Conservation (phyloP, 1,140 invertebrate genomes). For the Drosophila punjabiensis region DNA sequence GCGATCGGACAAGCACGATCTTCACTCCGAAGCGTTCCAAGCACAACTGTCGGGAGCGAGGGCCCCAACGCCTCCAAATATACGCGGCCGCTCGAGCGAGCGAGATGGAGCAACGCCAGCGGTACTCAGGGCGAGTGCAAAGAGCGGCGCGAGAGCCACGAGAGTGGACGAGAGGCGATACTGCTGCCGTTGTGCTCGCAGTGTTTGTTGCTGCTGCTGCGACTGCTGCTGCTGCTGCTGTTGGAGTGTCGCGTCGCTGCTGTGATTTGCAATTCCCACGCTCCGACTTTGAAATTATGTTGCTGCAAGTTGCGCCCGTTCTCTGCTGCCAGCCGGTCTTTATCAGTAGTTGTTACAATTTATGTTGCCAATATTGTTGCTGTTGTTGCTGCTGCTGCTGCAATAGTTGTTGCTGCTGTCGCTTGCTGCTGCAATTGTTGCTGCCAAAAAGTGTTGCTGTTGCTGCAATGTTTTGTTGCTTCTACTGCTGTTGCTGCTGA, state of each 20-base stretch:
- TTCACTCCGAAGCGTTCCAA: constrained; percentile 83
- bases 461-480: constrained; percentile 8
- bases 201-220: constrained; percentile 18
- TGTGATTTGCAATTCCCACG: constrained; percentile 77
- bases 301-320: constrained; percentile 37
- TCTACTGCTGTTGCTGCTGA: neutral
- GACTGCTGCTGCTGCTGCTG: neutral
- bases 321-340: constrained; percentile 71
- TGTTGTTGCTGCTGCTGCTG: constrained; percentile 34
- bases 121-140: constrained; percentile 16
- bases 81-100: constrained; percentile 40
- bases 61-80: constrained; percentile 69
- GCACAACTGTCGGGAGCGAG: constrained; percentile 78
- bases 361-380: constrained; percentile 19
- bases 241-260: constrained; percentile 9
- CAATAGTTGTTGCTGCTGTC: constrained; percentile 11
- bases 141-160: constrained; percentile 54
- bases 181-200: constrained; percentile 9
- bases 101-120: constrained; percentile 21
- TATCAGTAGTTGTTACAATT: constrained; percentile 48
- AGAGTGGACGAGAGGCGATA: constrained; percentile 41
- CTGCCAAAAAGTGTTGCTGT: constrained; percentile 1
- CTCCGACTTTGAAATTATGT: constrained; percentile 74
- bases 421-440: constrained; percentile 36
- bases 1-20: constrained; percentile 73